Evolutionary conservation across 2,113 vertebrate genomes (phyloP), one percentile per base, ranked within the genome.

Genomic region (Dromiciops gliroides): DNA sequence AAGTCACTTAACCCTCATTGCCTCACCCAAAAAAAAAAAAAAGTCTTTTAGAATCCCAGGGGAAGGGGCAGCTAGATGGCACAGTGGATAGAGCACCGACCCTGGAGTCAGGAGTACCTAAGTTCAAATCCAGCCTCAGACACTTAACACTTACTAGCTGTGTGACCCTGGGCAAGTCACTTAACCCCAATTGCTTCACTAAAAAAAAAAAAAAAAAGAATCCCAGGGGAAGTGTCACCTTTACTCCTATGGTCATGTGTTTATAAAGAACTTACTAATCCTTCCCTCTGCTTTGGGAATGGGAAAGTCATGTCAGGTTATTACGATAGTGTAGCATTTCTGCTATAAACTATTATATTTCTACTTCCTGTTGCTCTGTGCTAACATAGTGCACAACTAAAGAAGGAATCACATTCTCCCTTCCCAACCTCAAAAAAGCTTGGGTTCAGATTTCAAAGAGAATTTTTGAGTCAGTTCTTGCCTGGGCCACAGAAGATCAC

Each of bases 371-470:
- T 83, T 90, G 3, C 14, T 14, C 14, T 92, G 1, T 3, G 25
- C 52, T 94, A 93, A 93, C 3, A 51, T 10, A 48, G 7, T 52
- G 53, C 12, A 91, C 25, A 83, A 91, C 11, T 93, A 24, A 93
- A 2, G 12, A 83, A 89, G 89, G 89, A 11, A 25, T 26, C 90
- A 89, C 56, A 12, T 37, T 28, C 50, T 89, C 3, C 25, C 90
- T 50, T 47, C 53, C 44, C 28, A 48, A 91, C 92, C 50, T 89
- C 50, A 56, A 37, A 90, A 91, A 16, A 8, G 24, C 53, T 92
- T 83, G 51, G 83, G 25, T 90, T 67, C 31, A 92, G 56, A 47
- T 50, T 92, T 95, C 51, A 94, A 90, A 92, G 37, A 31, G 8
- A 96, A 89, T 37, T 5, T 0, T 89, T 24, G 93, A 19, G 1